Conservation (phyloP, 2,113 vertebrate genomes). For the Cichladusa arquata region DNA sequence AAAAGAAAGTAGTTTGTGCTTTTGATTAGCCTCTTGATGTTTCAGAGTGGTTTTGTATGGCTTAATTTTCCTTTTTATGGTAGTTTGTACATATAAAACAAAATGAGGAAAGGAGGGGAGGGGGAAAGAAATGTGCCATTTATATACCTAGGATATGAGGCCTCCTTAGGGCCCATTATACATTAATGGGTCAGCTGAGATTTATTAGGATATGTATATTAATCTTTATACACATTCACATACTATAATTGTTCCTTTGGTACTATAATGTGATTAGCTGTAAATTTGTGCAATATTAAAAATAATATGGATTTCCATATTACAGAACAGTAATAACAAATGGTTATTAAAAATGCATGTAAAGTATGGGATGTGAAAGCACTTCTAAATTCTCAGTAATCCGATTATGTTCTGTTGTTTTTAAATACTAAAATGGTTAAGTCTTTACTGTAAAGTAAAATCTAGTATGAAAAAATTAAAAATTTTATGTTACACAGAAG, state of each 20-base stretch:
- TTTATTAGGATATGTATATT: slow-evolving; percentile 76
- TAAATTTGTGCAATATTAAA: slow-evolving; percentile 77
- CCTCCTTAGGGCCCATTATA: slow-evolving; percentile 74
- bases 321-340: slow-evolving; percentile 59
- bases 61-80: slow-evolving; percentile 79
- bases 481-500: background rate
- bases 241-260: slow-evolving; percentile 73
- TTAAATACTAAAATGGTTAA: slow-evolving; percentile 46
- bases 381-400: slow-evolving; percentile 32
- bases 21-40: slow-evolving; percentile 76
- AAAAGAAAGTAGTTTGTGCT: slow-evolving; percentile 64
- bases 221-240: slow-evolving; percentile 76
- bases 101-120: slow-evolving; percentile 52
- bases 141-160: slow-evolving; percentile 68
- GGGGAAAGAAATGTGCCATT: slow-evolving; percentile 65
- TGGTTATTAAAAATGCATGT: slow-evolving; percentile 71
- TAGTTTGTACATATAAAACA: slow-evolving; percentile 58
- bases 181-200: slow-evolving; percentile 78
- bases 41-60: slow-evolving; percentile 58
- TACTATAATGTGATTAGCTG: slow-evolving; percentile 74
- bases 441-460: background rate
- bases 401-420: background rate
- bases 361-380: slow-evolving; percentile 30
- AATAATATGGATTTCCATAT: slow-evolving; percentile 61
- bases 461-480: background rate